Conservation (phyloP, 2,113 vertebrate genomes). For the Poicephalus gulielmi region DNA sequence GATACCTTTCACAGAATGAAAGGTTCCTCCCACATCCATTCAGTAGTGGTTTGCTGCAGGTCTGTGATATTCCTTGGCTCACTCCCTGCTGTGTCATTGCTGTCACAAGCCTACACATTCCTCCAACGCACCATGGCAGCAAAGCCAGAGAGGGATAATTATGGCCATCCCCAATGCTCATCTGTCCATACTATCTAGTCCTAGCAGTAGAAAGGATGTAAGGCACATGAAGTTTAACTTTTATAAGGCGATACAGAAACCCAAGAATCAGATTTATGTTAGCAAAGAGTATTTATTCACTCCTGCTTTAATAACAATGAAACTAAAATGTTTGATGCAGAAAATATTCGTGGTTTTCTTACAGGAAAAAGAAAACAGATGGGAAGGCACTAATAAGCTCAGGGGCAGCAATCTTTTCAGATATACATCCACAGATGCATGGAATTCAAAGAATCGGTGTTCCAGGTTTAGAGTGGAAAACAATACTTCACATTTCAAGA, state of each 20-base stretch:
- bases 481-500: neutral
- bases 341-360: neutral
- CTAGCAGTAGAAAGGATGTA: neutral
- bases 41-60: neutral
- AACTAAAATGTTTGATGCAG: neutral
- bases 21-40: constrained; percentile 16
- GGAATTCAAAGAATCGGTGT: neutral
- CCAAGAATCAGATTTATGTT: neutral
- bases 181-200: neutral
- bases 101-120: neutral
- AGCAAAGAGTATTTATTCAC: neutral
- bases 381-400: neutral
- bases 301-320: neutral
- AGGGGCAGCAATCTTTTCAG: neutral
- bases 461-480: neutral
- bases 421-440: neutral
- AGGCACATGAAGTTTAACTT: neutral
- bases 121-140: neutral
- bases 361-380: neutral
- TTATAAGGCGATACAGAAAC: neutral
- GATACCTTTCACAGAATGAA: neutral
- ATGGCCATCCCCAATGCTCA: neutral
- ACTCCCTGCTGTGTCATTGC: neutral
- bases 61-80: neutral
- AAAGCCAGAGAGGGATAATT: neutral